Conservation (phyloP, 2,113 vertebrate genomes). For the Ramphastos sulfuratus region DNA sequence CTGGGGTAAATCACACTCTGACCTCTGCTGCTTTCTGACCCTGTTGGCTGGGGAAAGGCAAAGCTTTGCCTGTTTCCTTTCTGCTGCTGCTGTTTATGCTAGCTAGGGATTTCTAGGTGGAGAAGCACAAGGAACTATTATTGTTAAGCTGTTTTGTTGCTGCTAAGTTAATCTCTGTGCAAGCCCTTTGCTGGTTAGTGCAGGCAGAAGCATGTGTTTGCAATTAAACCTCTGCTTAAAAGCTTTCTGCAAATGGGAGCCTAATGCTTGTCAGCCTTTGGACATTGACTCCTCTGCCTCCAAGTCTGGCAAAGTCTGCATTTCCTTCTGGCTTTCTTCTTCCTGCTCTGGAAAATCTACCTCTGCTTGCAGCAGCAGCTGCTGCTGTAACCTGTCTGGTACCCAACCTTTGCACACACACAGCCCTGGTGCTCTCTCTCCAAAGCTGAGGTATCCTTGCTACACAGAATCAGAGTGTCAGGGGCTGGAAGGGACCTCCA, state of each 20-base stretch:
- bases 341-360: constrained; percentile 33
- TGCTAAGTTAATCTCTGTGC: neutral
- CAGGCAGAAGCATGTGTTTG: constrained; percentile 22
- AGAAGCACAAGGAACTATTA: neutral
- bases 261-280: neutral
- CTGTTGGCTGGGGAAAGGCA: neutral
- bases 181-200: neutral
- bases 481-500: too few species aligned
- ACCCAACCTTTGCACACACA: neutral
- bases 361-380: constrained; percentile 17
- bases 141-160: neutral
- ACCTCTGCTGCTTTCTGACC: constrained; percentile 47
- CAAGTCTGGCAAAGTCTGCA: neutral
- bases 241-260: neutral
- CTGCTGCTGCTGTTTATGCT: neutral
- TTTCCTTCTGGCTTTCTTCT: constrained; percentile 50
- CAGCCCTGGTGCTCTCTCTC: neutral
- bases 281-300: neutral
- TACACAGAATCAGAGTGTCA: neutral
- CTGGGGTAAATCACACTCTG: constrained; percentile 64
- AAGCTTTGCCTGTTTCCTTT: neutral
- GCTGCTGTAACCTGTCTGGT: neutral
- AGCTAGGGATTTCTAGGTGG: neutral
- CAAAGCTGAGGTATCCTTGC: neutral
- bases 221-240: constrained; percentile 25